These are phyloP conservation scores for Augochlora pura DNA, from an alignment of 1,140 invertebrate genomes.

Conservation along the genomic window DNA sequence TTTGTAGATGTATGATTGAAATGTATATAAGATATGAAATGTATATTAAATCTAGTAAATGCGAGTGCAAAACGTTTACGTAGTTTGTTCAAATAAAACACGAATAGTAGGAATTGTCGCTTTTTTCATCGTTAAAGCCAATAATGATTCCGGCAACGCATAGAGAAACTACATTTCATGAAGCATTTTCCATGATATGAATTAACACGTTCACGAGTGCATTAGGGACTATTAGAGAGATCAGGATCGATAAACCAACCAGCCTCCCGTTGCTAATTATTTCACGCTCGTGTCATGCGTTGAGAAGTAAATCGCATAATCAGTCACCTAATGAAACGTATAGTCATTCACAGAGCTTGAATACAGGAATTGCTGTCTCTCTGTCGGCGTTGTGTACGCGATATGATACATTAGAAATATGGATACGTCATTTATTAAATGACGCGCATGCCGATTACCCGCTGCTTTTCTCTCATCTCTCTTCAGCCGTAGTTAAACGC, in stretches of 20 bases:
- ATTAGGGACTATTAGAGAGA: neutral
- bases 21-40: no score
- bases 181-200: neutral
- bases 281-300: neutral
- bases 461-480: slow-evolving; percentile 25
- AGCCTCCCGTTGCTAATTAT: slow-evolving; percentile 12
- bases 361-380: neutral
- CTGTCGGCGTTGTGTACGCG: neutral
- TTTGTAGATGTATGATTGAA: no score
- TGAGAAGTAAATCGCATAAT: slow-evolving; percentile 12
- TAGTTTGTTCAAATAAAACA: no score
- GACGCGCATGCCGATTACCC: neutral
- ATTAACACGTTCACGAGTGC: neutral
- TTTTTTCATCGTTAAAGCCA: no score
- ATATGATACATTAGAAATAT: slow-evolving; percentile 40
- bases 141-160: neutral
- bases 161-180: neutral
- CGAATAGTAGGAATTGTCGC: no score
- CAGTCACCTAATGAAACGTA: slow-evolving; percentile 22
- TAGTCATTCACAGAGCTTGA: slow-evolving; percentile 10
- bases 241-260: neutral
- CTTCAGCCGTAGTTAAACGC: slow-evolving; percentile 6
- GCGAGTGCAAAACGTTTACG: no score
- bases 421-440: slow-evolving; percentile 30
- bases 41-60: no score